A percentile compares a stretch with the other conserved stretches of the same genome.
Evolutionary conservation across 2,113 vertebrate species (phyloP).

Genomic region (Ahaetulla prasina): DNA sequence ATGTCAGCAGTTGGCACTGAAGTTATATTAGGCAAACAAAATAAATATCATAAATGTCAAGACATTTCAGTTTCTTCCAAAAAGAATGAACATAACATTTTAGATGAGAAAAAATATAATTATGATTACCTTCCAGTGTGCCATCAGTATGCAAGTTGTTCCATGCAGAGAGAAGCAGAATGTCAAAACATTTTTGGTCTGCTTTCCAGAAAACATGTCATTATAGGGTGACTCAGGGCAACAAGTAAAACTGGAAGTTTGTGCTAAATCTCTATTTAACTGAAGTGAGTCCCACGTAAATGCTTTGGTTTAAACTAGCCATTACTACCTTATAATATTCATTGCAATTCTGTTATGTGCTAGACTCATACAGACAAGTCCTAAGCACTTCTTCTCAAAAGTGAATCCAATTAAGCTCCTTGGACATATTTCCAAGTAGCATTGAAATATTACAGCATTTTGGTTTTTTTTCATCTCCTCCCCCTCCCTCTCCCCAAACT

Average conservation of each 20-base stretch:
- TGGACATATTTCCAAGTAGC: neutral
- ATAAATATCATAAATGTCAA: neutral
- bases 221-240: slow-evolving; percentile 60
- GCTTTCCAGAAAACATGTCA: slow-evolving; percentile 49
- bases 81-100: neutral
- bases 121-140: slow-evolving; percentile 52
- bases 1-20: neutral
- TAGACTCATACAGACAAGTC: neutral
- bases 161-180: slow-evolving; percentile 39
- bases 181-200: slow-evolving; percentile 24
- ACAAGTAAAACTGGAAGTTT: slow-evolving; percentile 49
- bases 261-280: slow-evolving; percentile 44
- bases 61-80: neutral
- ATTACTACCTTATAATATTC: slow-evolving; percentile 42
- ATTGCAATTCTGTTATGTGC: slow-evolving; percentile 21
- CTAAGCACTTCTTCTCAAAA: neutral
- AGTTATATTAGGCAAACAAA: neutral
- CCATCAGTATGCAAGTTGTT: slow-evolving; percentile 41
- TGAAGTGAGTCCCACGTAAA: slow-evolving; percentile 38
- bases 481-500: too few species aligned
- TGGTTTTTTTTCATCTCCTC: neutral
- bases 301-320: slow-evolving; percentile 34
- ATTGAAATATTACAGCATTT: neutral
- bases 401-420: neutral
- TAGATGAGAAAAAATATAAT: slow-evolving; percentile 30